Base-by-base conservation (phyloP, 2,113 vertebrate genomes). In the Peromyscus leucopus region DNA sequence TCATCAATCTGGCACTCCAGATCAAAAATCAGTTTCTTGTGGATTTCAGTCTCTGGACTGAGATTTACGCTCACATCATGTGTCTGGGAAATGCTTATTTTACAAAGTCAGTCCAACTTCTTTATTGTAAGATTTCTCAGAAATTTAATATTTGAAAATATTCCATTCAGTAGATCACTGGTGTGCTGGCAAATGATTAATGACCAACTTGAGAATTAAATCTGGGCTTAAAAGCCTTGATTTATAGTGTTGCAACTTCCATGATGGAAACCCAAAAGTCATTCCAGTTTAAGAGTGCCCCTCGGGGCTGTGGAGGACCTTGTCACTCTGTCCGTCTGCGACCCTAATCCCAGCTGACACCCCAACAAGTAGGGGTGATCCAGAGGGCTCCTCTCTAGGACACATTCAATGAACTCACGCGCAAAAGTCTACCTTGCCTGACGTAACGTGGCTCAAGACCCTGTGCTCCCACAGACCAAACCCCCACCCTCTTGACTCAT, bases 41-140 rank as follows among this genome's bases (percentile, higher is more conserved):
- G 65, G 15, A n/a, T 28, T 82, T 79, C 74, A 55, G 15, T 42
- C 61, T 92, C 46, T 57, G 84, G 74, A n/a, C 33, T 39, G n/a
- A 72, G 39, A 88, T 67, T 65, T 72, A 55, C 26, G 55, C 2
- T 51, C 33, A 28, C 4, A 16, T 13, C 59, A 22, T 46, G 15
- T 78, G n/a, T 59, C 55, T 42, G 61, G n/a, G 75, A 92, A 96
- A 87, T 76, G 78, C 10, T 86, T 82, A 59, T 82, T 95, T 91
- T 69, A 65, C 12, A 65, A 78, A 94, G 87, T 42, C 65, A 51
- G 79, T 76, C 6, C 63, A 15, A 92, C 42, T 91, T 94, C 17
- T 36, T 83, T 96, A 79, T 46, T 82, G 39, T 61, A 74, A 26
- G 33, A 55, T 42, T 94, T 85, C 82, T 85, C 63, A 83, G 67